Evolutionary conservation across 2,888 invertebrate species (phyloP).

Genomic region (Eilema caniola): DNA sequence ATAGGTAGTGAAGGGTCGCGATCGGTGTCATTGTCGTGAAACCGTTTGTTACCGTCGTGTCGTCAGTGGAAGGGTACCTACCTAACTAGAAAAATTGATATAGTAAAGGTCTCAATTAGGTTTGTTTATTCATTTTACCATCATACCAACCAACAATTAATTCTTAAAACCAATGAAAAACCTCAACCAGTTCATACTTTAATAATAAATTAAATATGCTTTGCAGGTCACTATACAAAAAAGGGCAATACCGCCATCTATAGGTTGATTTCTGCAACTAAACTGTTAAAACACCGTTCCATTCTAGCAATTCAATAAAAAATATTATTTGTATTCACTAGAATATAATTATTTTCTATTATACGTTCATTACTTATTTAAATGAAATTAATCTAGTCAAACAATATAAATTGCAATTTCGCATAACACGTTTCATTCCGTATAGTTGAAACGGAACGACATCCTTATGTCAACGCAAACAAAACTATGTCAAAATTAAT

Average conservation of each 20-base stretch:
- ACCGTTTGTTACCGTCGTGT: no score
- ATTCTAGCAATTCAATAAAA: neutral
- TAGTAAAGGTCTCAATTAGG: no score
- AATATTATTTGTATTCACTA: neutral
- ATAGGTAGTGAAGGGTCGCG: no score
- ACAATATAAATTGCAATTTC: neutral
- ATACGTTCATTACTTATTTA: neutral
- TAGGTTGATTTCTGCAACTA: neutral
- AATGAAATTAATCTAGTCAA: neutral
- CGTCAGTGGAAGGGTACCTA: no score
- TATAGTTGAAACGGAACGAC: conserved; percentile 47
- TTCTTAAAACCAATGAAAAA: no score
- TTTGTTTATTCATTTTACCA: neutral
- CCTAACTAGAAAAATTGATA: no score
- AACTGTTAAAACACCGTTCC: neutral
- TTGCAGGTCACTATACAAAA: no score
- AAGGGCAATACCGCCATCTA: conserved; percentile 3
- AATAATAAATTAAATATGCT: no score
- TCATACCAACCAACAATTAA: no score
- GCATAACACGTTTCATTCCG: conserved; percentile 23
- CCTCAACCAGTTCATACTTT: no score
- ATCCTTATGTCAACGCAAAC: conserved; percentile 83
- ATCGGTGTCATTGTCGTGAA: no score
- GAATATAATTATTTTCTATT: neutral
- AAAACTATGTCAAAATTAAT: conserved; percentile 84